Evolutionary conservation across 2,113 vertebrate species (phyloP).

Genomic region (Poeciliopsis turrubarensis): DNA sequence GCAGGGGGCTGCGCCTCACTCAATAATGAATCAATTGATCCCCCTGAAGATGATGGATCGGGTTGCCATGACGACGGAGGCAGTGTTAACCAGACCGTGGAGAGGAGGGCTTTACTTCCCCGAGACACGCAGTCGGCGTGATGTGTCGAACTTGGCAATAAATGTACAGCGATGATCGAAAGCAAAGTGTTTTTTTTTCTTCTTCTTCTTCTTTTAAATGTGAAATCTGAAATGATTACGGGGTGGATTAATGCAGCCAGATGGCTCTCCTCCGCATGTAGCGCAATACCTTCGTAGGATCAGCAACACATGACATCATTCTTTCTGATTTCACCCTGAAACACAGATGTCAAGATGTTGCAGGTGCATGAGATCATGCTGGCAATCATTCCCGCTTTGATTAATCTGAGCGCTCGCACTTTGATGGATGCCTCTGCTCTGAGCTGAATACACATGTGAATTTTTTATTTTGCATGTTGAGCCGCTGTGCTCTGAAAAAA

Average conservation of each 20-base stretch:
- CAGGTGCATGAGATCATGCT: slow-evolving; percentile 49
- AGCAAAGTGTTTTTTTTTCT: background rate
- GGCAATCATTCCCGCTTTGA: slow-evolving; percentile 10
- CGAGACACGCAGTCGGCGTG: slow-evolving; percentile 23
- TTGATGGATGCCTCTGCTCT: slow-evolving; percentile 25
- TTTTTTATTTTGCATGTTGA: slow-evolving; percentile 28
- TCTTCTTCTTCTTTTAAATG: background rate
- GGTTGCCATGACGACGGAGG: slow-evolving; percentile 78
- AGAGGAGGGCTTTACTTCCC: slow-evolving; percentile 49
- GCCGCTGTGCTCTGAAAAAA: slow-evolving; percentile 13
- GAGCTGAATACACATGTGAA: slow-evolving; percentile 36
- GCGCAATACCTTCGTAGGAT: slow-evolving; percentile 24
- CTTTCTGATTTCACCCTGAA: slow-evolving; percentile 18
- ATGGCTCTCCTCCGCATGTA: slow-evolving; percentile 13
- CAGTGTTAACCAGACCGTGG: slow-evolving; percentile 60
- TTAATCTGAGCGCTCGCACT: slow-evolving; percentile 15
- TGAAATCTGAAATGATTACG: slow-evolving; percentile 21
- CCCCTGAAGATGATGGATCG: slow-evolving; percentile 72
- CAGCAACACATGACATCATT: slow-evolving; percentile 33
- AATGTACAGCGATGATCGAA: slow-evolving; percentile 18
- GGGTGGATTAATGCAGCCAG: slow-evolving; percentile 23
- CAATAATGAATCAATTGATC: slow-evolving; percentile 82
- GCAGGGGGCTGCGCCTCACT: slow-evolving; percentile 67
- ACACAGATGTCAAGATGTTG: slow-evolving; percentile 37
- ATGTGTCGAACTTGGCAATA: slow-evolving; percentile 26